Conservation (phyloP, 2,113 vertebrate genomes). For the Oreochromis spilurus region DNA sequence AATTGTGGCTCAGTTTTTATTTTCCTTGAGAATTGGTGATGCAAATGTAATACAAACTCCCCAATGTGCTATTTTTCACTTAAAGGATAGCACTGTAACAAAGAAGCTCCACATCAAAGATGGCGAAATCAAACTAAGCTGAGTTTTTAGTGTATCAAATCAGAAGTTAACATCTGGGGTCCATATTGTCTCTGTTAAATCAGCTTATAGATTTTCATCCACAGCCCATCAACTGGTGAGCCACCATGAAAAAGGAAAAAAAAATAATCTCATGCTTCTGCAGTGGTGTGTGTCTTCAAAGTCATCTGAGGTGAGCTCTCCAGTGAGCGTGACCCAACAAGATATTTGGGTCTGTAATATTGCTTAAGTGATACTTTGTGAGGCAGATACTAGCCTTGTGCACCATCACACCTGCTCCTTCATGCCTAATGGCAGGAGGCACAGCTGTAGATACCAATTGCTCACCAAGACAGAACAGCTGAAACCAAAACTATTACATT, state of each 20-base stretch:
- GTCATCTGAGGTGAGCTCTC: background rate
- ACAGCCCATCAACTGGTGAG: background rate
- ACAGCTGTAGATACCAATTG: background rate
- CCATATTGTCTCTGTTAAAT: background rate
- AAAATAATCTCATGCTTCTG: background rate
- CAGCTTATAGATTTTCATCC: background rate
- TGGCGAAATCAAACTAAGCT: background rate
- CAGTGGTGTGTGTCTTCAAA: background rate
- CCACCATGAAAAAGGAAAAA: background rate
- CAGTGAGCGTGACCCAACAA: background rate
- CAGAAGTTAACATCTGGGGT: background rate
- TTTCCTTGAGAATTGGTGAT: background rate
- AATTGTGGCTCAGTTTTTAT: background rate
- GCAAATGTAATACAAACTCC: background rate
- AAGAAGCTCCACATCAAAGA: background rate
- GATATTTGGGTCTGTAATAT: background rate
- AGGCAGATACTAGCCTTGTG: background rate
- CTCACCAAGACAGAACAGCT: background rate
- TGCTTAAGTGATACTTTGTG: background rate
- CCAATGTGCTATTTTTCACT: background rate
- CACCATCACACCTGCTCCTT: background rate
- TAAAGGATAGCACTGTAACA: background rate
- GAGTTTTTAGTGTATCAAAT: background rate
- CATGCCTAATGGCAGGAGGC: background rate
- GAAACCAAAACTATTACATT: background rate